Evolutionary conservation across 2,888 invertebrate species (phyloP), one percentile per base, ranked within the genome.

Genomic region (Troides helena): DNA sequence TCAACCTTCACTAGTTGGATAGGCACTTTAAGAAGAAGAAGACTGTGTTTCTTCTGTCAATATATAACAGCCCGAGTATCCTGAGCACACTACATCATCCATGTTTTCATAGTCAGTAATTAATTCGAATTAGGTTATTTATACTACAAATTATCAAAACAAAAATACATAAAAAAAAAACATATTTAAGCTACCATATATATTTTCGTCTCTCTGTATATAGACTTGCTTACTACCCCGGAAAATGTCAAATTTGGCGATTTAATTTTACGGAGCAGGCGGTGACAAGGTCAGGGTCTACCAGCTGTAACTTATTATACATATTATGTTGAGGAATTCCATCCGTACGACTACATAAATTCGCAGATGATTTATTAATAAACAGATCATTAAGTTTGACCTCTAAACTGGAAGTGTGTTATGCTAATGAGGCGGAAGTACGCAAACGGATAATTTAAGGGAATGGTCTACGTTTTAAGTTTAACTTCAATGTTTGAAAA

Each of bases 391-490:
- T 56, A 65, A 53, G 43, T 25, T 43, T 63, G 62, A 39, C 60
- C 63, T 67, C 30, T 64, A 53, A 64, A 18, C 30, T 23, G 53
- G 62, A 39, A 50, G 53, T 67, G 67, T 62, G 39, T 67, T 67
- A 70, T 70, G 60, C 43, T 64, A 70, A 67, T 67, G 12, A 63
- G 59, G 43, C 70, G 70, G 67, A 70, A 67, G 62, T 67, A 56
- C 43, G 17, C n/a, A 21, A 10, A 30, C 43, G 36, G 58, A 58
- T 69, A 58, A 56, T 65, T 57, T 65, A 25, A 69, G 61, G 56
- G 25, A 21, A 50, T 36, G 59, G 10, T 50, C 57, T 62, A n/a
- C 50, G 46, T 62, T 36, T 36, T 39, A 63, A 39, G 61, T 61
- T 65, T 58, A 23, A 46, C 58, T 66, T 12, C 2, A 12, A 0